These are phyloP conservation scores for Sitophilus oryzae DNA, from an alignment of 1,140 invertebrate species.

Conservation along the genomic window DNA sequence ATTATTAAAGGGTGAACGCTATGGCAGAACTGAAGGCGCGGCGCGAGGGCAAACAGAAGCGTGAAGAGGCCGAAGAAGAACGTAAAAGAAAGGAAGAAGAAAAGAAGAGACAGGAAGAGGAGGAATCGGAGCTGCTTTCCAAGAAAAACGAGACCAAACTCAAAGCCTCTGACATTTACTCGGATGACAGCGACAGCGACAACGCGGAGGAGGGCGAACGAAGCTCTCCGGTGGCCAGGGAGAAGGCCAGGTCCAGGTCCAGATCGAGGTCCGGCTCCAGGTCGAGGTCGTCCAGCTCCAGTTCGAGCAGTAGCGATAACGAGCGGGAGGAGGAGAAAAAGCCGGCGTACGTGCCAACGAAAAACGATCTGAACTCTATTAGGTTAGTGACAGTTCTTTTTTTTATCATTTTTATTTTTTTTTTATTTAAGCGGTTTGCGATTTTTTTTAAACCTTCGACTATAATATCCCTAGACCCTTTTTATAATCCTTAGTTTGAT, in stretches of 20 bases:
- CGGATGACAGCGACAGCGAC: constrained; percentile 85
- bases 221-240: constrained; percentile 11
- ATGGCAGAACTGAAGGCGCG: constrained; percentile 86
- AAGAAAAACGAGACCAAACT: constrained; percentile 56
- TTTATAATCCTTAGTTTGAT: too few species aligned
- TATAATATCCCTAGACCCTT: too few species aligned
- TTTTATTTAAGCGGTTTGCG: too few species aligned
- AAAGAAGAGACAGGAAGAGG: constrained; percentile 57
- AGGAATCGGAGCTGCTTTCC: constrained; percentile 53
- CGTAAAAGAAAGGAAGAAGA: constrained; percentile 48
- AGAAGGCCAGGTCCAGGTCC: constrained; percentile 16
- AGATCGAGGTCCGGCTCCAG: constrained; percentile 25
- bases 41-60: constrained; percentile 64
- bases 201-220: constrained; percentile 41
- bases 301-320: constrained; percentile 48
- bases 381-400: constrained; percentile 21
- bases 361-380: constrained; percentile 83
- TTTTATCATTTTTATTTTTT: background rate
- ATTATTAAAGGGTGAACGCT: constrained; percentile 65
- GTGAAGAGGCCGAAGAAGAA: constrained; percentile 51
- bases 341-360: constrained; percentile 45
- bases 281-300: constrained; percentile 45
- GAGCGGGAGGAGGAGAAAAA: constrained; percentile 41
- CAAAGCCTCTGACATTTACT: constrained; percentile 93
- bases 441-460: too few species aligned